Evolutionary conservation across 2,113 vertebrate species (phyloP).

Genomic region (Macquaria australasica): DNA sequence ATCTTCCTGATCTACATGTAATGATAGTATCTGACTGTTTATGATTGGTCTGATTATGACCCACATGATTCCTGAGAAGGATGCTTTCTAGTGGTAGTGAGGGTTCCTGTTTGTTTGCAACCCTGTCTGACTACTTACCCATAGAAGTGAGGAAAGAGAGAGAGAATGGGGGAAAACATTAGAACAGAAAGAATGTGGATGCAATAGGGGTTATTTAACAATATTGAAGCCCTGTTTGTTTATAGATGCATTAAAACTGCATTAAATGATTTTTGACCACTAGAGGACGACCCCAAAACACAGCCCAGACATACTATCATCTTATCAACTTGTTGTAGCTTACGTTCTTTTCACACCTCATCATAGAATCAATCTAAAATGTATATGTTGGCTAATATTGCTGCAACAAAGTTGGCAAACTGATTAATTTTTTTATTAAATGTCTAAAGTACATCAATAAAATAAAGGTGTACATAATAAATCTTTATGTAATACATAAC

Average conservation of each 20-base stretch:
- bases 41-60: background rate
- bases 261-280: background rate
- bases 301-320: too few species aligned
- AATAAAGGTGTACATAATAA: background rate
- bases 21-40: background rate
- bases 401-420: background rate
- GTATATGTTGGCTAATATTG: background rate
- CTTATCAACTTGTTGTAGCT: too few species aligned
- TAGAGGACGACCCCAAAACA: background rate
- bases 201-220: too few species aligned
- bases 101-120: conserved; percentile 29
- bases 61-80: conserved; percentile 14
- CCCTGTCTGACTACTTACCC: background rate
- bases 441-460: background rate
- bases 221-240: background rate
- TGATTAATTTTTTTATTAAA: background rate
- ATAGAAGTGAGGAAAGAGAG: background rate
- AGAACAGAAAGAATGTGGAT: background rate
- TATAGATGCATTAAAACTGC: background rate
- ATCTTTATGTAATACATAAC: background rate
- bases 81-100: background rate
- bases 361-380: background rate
- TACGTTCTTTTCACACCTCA: background rate
- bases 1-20: background rate
- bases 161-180: too few species aligned